Evolutionary conservation across 1,140 invertebrate genomes (phyloP), one percentile per base, ranked within the genome.

Genomic region (Capitella teleta): DNA sequence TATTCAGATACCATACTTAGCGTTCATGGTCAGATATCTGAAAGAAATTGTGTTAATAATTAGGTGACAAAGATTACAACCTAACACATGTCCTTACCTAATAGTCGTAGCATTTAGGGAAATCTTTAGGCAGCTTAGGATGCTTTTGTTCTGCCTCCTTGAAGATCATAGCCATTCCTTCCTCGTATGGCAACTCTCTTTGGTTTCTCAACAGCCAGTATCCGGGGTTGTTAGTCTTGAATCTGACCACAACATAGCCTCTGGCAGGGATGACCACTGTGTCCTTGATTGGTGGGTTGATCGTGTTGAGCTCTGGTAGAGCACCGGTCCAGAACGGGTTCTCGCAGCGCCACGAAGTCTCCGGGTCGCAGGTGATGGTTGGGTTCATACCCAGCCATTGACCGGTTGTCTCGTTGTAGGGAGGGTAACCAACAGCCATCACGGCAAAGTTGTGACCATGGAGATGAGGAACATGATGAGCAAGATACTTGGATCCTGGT

Each of bases 161-260:
- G 18, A 42, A 25, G 3, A 51, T 14, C 6, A 44, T 1, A 16
- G 19, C 16, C 37, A 44, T 44, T 14, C 38, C 38, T 12, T 51
- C 26, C 30, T 32, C 30, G 8, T 32, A 8, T n/a, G 30, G 30
- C n/a, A 8, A 8, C n/a, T 32, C 30, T n/a, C n/a, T 8, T n/a
- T 45, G 43, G 25, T 25, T 26, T 10, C 28, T 19, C 10, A 41
- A 24, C 5, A 44, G 8, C 47, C 47, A 49, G 34, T 18, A 26
- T 2, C 78, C 79, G 56, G 82, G 81, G 73, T 84, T 84, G 57
- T 81, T 71, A 2, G 82, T 80, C 54, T 78, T 76, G 57, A 85
- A 84, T 54, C 82, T 72, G 3, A 84, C 51, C 14, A 78, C 77
- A 0, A 80, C 79, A 0, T 74, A 79, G 1, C 81, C 79, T 50